These are phyloP conservation scores for Campaea margaritaria DNA, from an alignment of 2,888 invertebrate genomes.

Conservation along the genomic window DNA sequence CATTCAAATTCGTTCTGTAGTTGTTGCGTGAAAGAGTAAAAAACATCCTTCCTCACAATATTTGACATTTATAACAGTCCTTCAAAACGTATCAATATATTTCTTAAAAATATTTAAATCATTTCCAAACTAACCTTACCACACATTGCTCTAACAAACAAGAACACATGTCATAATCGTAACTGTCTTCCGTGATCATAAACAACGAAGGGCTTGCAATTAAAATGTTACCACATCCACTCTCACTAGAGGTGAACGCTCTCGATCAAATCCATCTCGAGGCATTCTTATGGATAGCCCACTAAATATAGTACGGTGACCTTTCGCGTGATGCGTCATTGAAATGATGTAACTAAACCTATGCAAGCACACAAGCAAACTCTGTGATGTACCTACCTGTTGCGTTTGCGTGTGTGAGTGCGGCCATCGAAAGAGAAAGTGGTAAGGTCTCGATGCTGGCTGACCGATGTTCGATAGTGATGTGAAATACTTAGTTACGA, in stretches of 20 bases:
- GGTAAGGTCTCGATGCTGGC: constrained; percentile 66
- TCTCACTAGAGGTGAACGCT: constrained; percentile 31
- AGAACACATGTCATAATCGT: constrained; percentile 18
- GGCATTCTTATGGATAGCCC: constrained; percentile 40
- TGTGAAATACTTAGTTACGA: constrained; percentile 35
- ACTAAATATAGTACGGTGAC: constrained; percentile 78
- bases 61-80: no score
- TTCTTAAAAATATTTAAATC: no score
- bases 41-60: no score
- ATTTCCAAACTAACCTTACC: no score
- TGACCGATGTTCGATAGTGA: constrained; percentile 59
- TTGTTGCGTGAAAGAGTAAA: no score
- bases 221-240: constrained; percentile 28
- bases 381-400: constrained; percentile 38
- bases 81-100: no score
- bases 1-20: no score
- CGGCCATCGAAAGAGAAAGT: constrained; percentile 81
- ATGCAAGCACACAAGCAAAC: constrained; percentile 51
- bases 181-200: constrained; percentile 30
- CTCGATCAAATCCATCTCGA: constrained; percentile 40
- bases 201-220: constrained; percentile 68
- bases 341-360: constrained; percentile 72
- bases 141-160: not conserved
- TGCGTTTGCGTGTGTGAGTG: constrained; percentile 56
- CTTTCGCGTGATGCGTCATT: constrained; percentile 80